Evolutionary conservation across 1,140 invertebrate genomes (phyloP).

Genomic region (Lethocerus indicus): DNA sequence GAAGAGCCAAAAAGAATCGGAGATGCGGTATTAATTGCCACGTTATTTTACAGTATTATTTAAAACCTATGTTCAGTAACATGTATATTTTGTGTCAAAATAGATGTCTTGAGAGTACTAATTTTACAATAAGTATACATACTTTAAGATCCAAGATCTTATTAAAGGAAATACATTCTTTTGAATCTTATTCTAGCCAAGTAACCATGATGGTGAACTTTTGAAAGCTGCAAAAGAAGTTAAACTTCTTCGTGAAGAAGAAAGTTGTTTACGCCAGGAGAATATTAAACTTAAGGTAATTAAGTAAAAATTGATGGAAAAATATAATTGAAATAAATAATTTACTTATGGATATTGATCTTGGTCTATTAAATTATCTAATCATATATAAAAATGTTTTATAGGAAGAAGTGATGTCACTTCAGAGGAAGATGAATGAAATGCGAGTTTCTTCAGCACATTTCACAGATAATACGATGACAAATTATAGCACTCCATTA

Average conservation of each 20-base stretch:
- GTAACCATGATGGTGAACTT: constrained; percentile 31
- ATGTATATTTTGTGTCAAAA: background rate
- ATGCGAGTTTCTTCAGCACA: constrained; percentile 12
- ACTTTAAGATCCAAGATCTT: background rate
- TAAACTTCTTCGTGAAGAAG: constrained; percentile 54
- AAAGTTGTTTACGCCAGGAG: constrained; percentile 59
- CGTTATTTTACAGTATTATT: background rate
- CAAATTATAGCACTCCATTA: constrained; percentile 24
- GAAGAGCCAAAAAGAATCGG: constrained; percentile 26
- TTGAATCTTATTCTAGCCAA: constrained; percentile 14
- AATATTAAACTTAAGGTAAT: constrained; percentile 61
- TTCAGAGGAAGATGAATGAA: constrained; percentile 12
- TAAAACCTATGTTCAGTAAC: background rate
- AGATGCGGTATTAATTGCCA: constrained; percentile 23
- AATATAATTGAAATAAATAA: background rate
- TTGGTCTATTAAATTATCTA: background rate
- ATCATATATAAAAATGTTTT: background rate
- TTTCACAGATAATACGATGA: background rate
- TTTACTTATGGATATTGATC: background rate
- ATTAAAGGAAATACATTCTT: background rate
- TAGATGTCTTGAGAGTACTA: background rate
- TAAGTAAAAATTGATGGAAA: background rate
- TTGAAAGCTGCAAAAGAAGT: constrained; percentile 49
- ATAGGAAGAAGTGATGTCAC: constrained; percentile 21
- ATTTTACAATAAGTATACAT: background rate